Evolutionary conservation across 2,113 vertebrate genomes (phyloP).

Genomic region (Perccottus glenii): DNA sequence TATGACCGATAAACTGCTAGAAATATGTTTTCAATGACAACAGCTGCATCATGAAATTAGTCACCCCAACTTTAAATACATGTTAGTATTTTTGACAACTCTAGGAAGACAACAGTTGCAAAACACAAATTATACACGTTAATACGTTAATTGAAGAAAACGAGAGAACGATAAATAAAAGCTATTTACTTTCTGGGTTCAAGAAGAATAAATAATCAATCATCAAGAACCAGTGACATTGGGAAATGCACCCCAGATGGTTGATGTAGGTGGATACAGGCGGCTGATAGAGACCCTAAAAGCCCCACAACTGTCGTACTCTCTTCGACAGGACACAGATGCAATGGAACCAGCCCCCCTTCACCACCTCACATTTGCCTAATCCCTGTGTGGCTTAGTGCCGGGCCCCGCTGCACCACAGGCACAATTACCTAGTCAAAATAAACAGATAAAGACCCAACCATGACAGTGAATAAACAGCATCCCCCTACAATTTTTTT

Average conservation of each 20-base stretch:
- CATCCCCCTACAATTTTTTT: constrained; percentile 55
- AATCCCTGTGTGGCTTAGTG: constrained; percentile 73
- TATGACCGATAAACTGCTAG: too few species aligned
- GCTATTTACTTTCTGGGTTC: background rate
- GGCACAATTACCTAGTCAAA: constrained; percentile 77
- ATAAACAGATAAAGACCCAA: constrained; percentile 76
- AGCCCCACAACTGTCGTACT: constrained; percentile 35
- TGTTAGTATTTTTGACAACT: background rate
- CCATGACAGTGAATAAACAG: constrained; percentile 71
- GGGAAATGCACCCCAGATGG: constrained; percentile 11
- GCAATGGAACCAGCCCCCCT: constrained; percentile 37
- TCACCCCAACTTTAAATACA: background rate
- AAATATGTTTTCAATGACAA: background rate
- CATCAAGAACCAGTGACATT: background rate
- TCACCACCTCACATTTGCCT: constrained; percentile 66
- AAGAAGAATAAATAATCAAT: background rate
- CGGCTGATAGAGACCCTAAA: constrained; percentile 33
- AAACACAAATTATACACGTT: too few species aligned
- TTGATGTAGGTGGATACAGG: constrained; percentile 32
- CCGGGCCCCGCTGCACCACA: constrained; percentile 67
- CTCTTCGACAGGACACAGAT: constrained; percentile 57
- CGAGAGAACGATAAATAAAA: too few species aligned
- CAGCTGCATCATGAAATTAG: constrained; percentile 6
- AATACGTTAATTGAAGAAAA: background rate
- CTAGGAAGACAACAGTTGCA: too few species aligned